These are phyloP conservation scores for Conops quadrifasciatus DNA, from an alignment of 2,888 invertebrate genomes.

Conservation along the genomic window DNA sequence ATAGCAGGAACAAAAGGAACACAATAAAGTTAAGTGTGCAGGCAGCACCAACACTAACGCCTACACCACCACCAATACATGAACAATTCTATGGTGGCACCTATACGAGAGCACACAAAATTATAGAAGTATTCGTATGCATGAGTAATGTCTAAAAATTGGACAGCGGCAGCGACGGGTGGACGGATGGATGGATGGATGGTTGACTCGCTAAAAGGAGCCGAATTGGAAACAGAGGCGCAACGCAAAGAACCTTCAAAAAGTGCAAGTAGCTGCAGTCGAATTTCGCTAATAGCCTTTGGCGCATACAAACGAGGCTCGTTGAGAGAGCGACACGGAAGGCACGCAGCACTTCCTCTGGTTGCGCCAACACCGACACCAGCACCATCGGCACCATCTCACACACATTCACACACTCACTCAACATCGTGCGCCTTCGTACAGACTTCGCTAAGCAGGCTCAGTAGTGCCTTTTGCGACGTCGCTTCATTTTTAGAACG, in stretches of 20 bases:
- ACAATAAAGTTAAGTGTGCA: constrained; percentile 35
- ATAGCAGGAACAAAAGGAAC: constrained; percentile 37
- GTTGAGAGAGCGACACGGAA: neutral
- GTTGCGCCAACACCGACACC: neutral
- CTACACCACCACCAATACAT: neutral
- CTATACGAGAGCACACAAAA: neutral
- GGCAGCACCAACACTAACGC: neutral
- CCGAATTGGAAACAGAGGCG: neutral
- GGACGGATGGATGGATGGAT: neutral
- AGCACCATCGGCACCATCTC: neutral
- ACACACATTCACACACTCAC: neutral
- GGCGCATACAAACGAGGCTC: neutral
- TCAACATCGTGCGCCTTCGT: neutral
- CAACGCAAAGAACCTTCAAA: too few relatives aligned
- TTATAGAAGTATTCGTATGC: neutral
- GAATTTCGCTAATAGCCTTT: constrained; percentile 18
- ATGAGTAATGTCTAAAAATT: constrained; percentile 27
- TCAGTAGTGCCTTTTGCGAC: constrained; percentile 1
- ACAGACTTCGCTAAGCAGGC: neutral
- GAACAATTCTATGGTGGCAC: neutral
- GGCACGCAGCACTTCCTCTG: too few relatives aligned
- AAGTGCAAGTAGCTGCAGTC: neutral
- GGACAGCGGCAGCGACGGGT: neutral
- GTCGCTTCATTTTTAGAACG: constrained; percentile 16
- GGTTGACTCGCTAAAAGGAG: too few relatives aligned